A percentile compares a stretch with the other conserved stretches of the same genome.
These are phyloP conservation scores for Oxyscelio sp. DNA, from an alignment of 2,888 invertebrate genomes.

Conservation along the genomic window DNA sequence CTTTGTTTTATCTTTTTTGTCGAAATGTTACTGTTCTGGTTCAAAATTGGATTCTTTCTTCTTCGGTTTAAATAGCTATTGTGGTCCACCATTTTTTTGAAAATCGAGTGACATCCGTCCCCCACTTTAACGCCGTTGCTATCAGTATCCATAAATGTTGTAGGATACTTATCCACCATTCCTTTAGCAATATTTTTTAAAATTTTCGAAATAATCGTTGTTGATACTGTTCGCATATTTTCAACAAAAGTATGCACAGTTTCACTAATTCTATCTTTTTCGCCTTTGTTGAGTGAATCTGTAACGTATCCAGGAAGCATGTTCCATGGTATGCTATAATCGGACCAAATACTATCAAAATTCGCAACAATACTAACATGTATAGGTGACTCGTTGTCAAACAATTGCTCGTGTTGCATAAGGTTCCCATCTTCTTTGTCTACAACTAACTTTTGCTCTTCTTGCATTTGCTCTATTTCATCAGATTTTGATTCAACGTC, in stretches of 20 bases:
- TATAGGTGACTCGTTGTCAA: not conserved
- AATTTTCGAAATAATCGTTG: conserved; percentile 12
- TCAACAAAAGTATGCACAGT: conserved; percentile 24
- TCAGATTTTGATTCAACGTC: conserved; percentile 8
- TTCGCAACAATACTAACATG: conserved; percentile 12
- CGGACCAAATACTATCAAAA: conserved; percentile 23
- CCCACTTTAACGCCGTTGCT: conserved; percentile 23
- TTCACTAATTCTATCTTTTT: conserved; percentile 13
- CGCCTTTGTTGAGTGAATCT: conserved; percentile 12
- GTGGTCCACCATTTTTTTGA: conserved; percentile 25
- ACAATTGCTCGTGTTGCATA: conserved; percentile 14
- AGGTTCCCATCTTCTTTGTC: conserved; percentile 14
- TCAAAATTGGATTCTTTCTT: not conserved
- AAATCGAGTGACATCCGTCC: conserved; percentile 31
- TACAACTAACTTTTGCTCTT: not conserved
- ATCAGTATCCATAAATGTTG: conserved; percentile 27
- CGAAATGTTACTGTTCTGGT: conserved; percentile 5
- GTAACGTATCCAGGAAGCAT: conserved; percentile 19
- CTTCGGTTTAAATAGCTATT: conserved; percentile 11
- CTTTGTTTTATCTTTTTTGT: conserved; percentile 11
- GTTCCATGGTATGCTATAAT: conserved; percentile 22
- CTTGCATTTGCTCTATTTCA: conserved; percentile 5
- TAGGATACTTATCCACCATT: conserved; percentile 33
- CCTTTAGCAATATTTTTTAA: conserved; percentile 9
- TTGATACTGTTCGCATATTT: conserved; percentile 9